phyloP scores from a whole-genome alignment of 2,888 invertebrate species.

The Spisula solida region DNA sequence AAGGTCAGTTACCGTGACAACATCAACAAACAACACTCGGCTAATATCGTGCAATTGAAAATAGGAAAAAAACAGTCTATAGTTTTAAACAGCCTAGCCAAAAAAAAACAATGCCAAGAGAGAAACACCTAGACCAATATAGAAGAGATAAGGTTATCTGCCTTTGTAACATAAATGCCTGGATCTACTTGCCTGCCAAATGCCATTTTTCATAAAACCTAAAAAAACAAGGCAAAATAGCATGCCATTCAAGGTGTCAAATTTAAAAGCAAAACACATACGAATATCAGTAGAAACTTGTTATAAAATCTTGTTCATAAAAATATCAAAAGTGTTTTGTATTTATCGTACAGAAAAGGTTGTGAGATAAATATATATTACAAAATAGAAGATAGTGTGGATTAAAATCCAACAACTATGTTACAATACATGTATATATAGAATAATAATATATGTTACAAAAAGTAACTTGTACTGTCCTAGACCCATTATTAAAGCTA shows the following conservation, averaged over 20 bases:
- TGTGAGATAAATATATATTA: neutral
- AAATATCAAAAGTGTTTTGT: neutral
- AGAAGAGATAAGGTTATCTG: constrained; percentile 14
- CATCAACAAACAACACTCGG: neutral
- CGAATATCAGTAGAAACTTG: neutral
- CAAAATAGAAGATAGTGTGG: too few relatives aligned
- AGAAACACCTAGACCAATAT: neutral
- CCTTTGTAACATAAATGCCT: constrained; percentile 40
- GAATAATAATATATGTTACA: neutral
- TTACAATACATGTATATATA: neutral
- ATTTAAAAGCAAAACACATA: neutral
- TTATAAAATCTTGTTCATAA: neutral
- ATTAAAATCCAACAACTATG: too few relatives aligned
- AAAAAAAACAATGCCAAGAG: neutral
- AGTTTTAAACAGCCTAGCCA: neutral
- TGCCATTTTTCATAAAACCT: constrained; percentile 57
- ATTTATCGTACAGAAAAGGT: neutral
- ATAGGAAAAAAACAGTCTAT: neutral
- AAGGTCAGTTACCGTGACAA: neutral
- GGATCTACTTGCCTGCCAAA: constrained; percentile 58
- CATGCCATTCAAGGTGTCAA: neutral
- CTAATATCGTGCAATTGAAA: constrained; percentile 3
- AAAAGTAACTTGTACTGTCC: neutral
- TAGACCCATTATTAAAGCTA: neutral
- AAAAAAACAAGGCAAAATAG: neutral